Base-by-base conservation (phyloP, 2,113 vertebrate genomes). In the Holacanthus passer region DNA sequence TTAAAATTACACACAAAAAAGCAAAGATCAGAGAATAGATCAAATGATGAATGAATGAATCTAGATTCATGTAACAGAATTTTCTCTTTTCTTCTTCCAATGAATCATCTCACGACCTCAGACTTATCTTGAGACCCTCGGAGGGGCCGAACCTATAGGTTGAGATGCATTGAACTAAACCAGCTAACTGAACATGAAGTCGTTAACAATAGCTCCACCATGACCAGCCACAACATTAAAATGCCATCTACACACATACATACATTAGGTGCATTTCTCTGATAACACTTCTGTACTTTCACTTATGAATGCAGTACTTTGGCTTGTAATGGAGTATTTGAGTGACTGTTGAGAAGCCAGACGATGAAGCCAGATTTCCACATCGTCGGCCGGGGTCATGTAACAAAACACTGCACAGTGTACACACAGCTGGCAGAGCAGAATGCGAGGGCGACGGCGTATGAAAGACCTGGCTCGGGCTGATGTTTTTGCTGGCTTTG, bases 401-500 rank as follows among this genome's bases (percentile, higher is more conserved):
- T 73, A 87, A 82, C 77, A 81, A 86, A 81, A 82, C 64, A 74
- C 72, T 22, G 58, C 53, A 67, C 77, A 62, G 74, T 60, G 50
- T 88, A 83, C 66, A 79, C 86, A 84, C 68, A 90, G 88, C 86
- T 84, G 81, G 88, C 59, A 69, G 50, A 88, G 76, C 89, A 87
- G 81, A 74, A 84, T 73, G 78, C 3, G 56, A 63, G 63, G 76
- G 73, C 9, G 53, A 73, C 32, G 27, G 60, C 65, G 77, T 88
- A 77, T 89, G 77, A 90, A 81, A 62, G 79, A 81, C 85, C 71
- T 78, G 85, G 83, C 81, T 81, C 78, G 60, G 53, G 37, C 43
- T 73, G 37, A 77, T 53, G 65, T 78, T 87, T 84, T 75, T 82
- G 35, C 82, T 87, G 89, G 83, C 89, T 86, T 79, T 85, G 87